Conservation (phyloP, 92 coral and sea anemone species). For the Heteractis magnifica region DNA sequence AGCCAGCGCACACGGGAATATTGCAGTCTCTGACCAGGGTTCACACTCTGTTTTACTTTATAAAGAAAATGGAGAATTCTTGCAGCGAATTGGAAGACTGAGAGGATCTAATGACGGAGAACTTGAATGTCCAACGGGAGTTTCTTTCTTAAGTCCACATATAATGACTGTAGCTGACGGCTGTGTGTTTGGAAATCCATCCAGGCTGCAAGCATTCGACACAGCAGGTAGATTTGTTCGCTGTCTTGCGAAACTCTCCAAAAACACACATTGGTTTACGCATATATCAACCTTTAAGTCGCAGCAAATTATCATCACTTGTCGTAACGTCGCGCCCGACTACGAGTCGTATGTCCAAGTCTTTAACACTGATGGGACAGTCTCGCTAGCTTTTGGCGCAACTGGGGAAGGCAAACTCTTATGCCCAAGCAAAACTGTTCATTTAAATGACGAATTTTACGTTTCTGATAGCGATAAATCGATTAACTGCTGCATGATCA, state of each 20-base stretch:
- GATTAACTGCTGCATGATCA: constrained; percentile 70
- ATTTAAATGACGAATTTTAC: constrained; percentile 58
- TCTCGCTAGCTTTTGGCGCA: constrained; percentile 65
- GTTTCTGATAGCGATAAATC: constrained; percentile 78
- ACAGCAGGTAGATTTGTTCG: constrained; percentile 61
- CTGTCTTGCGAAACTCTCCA: constrained; percentile 47
- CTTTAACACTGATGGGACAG: constrained; percentile 59
- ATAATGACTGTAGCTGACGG: constrained; percentile 67
- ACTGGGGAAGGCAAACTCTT: constrained; percentile 61
- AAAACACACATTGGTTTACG: constrained; percentile 72
- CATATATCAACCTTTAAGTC: constrained; percentile 35
- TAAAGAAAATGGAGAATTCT: constrained; percentile 60
- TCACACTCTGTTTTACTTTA: constrained; percentile 58
- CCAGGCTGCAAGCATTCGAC: constrained; percentile 74
- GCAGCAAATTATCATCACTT: constrained; percentile 63
- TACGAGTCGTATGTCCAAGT: constrained; percentile 75
- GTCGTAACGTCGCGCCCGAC: constrained; percentile 60
- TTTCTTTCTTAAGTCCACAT: constrained; percentile 45
- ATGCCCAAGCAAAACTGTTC: constrained; percentile 62
- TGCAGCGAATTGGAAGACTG: constrained; percentile 41
- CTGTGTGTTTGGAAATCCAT: constrained; percentile 74
- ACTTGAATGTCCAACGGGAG: constrained; percentile 77
- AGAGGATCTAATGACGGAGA: constrained; percentile 62
- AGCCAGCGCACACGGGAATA: constrained; percentile 26
- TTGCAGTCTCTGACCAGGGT: constrained; percentile 73